These are phyloP conservation scores for Zaprionus ornatus DNA, from an alignment of 1,140 invertebrate genomes.

Conservation along the genomic window DNA sequence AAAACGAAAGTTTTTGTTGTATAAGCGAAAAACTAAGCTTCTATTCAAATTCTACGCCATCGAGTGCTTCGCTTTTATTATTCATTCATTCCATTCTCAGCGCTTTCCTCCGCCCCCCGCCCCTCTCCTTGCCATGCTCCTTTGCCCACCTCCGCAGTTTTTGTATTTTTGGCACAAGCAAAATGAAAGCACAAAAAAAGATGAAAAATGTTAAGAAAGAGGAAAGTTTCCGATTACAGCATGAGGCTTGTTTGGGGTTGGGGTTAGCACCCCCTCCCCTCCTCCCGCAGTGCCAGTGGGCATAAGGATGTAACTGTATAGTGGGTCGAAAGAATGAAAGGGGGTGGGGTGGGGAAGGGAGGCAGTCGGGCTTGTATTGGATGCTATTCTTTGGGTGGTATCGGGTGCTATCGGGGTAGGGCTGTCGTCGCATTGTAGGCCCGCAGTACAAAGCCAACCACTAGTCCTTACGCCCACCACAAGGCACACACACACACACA, in stretches of 20 bases:
- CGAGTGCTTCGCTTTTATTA: conserved; percentile 82
- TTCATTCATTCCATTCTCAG: conserved; percentile 74
- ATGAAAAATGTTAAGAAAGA: conserved; percentile 81
- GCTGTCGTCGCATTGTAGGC: conserved; percentile 55
- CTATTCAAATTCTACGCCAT: conserved; percentile 83
- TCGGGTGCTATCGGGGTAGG: conserved; percentile 18
- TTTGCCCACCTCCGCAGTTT: conserved; percentile 30
- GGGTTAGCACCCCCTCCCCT: background rate
- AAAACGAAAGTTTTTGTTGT: conserved; percentile 80
- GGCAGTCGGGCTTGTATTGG: conserved; percentile 9
- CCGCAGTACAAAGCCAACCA: conserved; percentile 67
- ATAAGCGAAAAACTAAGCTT: conserved; percentile 83
- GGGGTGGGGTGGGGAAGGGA: background rate
- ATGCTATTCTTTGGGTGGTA: background rate
- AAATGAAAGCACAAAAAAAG: conserved; percentile 74
- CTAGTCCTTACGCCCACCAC: conserved; percentile 48
- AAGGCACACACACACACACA: conserved; percentile 9
- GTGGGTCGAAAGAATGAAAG: conserved; percentile 5
- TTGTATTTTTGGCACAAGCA: conserved; percentile 75
- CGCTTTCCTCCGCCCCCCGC: conserved; percentile 7
- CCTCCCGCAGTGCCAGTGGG: background rate
- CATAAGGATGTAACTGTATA: conserved; percentile 20
- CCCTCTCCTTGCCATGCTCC: background rate
- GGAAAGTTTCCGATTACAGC: conserved; percentile 83
- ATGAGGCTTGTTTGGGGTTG: background rate